Conservation (phyloP, 1,140 invertebrate genomes). For the Drosophila varians region DNA sequence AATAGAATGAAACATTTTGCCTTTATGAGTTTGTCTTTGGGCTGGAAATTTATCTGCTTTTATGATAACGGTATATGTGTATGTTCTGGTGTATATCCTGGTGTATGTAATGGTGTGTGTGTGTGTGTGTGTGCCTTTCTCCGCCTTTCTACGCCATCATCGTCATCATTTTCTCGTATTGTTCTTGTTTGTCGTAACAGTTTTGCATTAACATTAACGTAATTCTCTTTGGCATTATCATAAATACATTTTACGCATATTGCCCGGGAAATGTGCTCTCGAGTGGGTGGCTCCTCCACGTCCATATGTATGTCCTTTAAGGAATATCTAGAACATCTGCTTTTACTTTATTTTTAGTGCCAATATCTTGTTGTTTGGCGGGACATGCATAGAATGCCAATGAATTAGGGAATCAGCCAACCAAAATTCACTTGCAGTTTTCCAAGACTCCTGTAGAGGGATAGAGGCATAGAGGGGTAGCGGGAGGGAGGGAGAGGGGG, state of each 20-base stretch:
- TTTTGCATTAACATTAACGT: slow-evolving; percentile 82
- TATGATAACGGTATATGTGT: slow-evolving; percentile 67
- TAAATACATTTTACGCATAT: slow-evolving; percentile 83
- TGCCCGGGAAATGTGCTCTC: slow-evolving; percentile 29
- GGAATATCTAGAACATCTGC: slow-evolving; percentile 46
- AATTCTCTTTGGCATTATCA: slow-evolving; percentile 83
- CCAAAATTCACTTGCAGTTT: slow-evolving; percentile 10
- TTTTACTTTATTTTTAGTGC: slow-evolving; percentile 50
- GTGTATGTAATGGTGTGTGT: background rate
- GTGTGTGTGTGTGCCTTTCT: background rate
- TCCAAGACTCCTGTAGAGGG: too few species aligned
- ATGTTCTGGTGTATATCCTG: too few species aligned
- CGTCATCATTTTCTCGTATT: slow-evolving; percentile 70
- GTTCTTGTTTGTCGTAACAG: slow-evolving; percentile 80
- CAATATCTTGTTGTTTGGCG: slow-evolving; percentile 48
- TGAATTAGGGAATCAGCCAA: slow-evolving; percentile 45
- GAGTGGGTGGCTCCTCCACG: background rate
- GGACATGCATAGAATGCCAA: slow-evolving; percentile 46
- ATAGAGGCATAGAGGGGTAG: too few species aligned
- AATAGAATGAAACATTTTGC: slow-evolving; percentile 83
- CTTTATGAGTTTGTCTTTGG: slow-evolving; percentile 81
- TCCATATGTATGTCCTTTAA: too few species aligned
- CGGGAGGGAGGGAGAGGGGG: background rate
- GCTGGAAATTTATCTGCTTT: slow-evolving; percentile 82
- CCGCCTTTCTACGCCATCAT: slow-evolving; percentile 21